Percentiles rank a stretch among this genome's conserved stretches.
phyloP scores from a whole-genome alignment of 2,113 vertebrate genomes.

The Hypocryptadius cinnamomeus region DNA sequence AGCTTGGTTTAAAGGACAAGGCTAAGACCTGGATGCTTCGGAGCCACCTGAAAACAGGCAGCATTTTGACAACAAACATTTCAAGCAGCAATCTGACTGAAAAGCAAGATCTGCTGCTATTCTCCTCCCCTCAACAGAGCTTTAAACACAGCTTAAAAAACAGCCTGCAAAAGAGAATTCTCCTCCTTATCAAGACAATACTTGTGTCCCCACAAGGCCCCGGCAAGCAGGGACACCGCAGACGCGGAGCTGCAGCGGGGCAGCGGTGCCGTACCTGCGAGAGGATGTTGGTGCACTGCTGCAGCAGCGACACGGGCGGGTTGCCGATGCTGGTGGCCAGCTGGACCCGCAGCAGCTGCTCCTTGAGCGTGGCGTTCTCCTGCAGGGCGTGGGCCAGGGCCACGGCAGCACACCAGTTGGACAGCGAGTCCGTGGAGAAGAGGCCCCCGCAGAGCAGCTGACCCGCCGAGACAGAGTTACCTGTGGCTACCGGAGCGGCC shows the following conservation, averaged over 20 bases:
- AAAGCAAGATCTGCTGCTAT: neutral
- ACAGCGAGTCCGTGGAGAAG: conserved; percentile 92
- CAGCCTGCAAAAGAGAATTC: neutral
- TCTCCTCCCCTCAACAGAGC: fast-evolving
- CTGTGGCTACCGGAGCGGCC: conserved; percentile 67
- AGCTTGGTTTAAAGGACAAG: no score
- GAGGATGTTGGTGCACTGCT: conserved; percentile 98
- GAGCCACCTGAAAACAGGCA: neutral
- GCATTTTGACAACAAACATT: no score
- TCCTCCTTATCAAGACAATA: neutral
- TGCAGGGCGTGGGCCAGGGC: conserved; percentile 92
- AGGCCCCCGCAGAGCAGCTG: conserved; percentile 94
- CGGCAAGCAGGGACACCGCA: no score
- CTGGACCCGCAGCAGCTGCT: conserved; percentile 92
- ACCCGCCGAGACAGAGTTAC: conserved; percentile 90
- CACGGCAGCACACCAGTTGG: conserved; percentile 97
- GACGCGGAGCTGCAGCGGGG: fast-evolving
- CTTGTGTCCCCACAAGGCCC: fast-evolving
- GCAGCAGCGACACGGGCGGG: conserved; percentile 91
- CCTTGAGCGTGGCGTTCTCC: conserved; percentile 92
- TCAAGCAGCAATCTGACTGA: neutral
- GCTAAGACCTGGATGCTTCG: neutral
- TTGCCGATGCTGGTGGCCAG: conserved; percentile 95
- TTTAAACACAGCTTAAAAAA: neutral
- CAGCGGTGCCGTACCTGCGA: conserved; percentile 79